Evolutionary conservation across 1,140 invertebrate genomes (phyloP).

Genomic region (Drosophila bipectinata): DNA sequence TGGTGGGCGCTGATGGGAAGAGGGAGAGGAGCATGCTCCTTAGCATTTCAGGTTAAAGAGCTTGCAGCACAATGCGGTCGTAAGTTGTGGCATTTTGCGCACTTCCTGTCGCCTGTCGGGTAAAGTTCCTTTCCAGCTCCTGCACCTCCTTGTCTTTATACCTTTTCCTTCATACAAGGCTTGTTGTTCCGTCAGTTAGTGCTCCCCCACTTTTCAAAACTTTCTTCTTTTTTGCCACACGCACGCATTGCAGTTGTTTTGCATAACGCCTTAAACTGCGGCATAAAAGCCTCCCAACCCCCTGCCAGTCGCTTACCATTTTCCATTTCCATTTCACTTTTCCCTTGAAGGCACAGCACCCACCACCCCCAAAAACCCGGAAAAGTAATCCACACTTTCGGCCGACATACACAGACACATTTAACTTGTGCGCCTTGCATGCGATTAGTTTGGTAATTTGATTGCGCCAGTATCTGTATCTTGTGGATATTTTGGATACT

Average conservation of each 20-base stretch:
- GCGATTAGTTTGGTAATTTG: slow-evolving; percentile 82
- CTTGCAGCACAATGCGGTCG: slow-evolving; percentile 46
- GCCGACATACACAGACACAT: slow-evolving; percentile 49
- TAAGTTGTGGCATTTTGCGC: slow-evolving; percentile 80
- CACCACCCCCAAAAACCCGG: slow-evolving; percentile 12
- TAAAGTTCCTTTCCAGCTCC: slow-evolving; percentile 51
- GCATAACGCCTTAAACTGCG: slow-evolving; percentile 53
- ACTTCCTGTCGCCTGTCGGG: slow-evolving; percentile 78
- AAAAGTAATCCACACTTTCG: slow-evolving; percentile 62
- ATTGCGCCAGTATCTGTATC: slow-evolving; percentile 59
- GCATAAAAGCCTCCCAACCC: slow-evolving; percentile 18
- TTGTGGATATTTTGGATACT: slow-evolving; percentile 40
- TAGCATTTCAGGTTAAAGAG: slow-evolving; percentile 42
- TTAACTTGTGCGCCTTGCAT: slow-evolving; percentile 67
- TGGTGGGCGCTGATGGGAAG: neutral
- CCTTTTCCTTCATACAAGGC: slow-evolving; percentile 2
- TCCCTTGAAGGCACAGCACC: neutral
- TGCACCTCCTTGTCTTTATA: neutral
- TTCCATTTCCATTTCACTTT: slow-evolving; percentile 35
- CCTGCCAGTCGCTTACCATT: slow-evolving; percentile 25
- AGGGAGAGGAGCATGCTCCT: slow-evolving; percentile 14
- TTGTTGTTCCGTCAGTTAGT: slow-evolving; percentile 9
- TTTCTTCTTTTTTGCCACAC: slow-evolving; percentile 55
- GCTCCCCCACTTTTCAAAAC: slow-evolving; percentile 45
- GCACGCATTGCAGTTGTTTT: slow-evolving; percentile 80